Evolutionary conservation across 1,140 invertebrate genomes (phyloP), one percentile per base, ranked within the genome.

Genomic region (Drosophila parabipectinata): DNA sequence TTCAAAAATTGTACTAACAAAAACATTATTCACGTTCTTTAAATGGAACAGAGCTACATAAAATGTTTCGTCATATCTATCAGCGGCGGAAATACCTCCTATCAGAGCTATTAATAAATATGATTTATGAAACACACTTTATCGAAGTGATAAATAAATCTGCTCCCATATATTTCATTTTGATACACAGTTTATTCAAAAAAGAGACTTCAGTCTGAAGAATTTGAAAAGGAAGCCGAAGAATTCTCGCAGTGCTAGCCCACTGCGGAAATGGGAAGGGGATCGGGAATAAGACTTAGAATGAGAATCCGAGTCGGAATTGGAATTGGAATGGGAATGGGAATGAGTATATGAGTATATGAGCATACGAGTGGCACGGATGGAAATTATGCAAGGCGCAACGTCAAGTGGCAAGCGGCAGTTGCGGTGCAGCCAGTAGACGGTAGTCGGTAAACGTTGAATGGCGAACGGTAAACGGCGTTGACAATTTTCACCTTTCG

Each of bases 401-500:
- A 37, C 61, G 64, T 56, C 61, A 55, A 73, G 68, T 66, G 73
- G 77, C 62, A 73, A 79, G 75, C 3, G 41, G n/a, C 41, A 9
- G 34, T 60, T 7, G 61, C 52, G 51, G 52, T 61, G 58, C 30
- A 73, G 41, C 10, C 10, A 37, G 34, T 37, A 4, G 34, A 12
- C 41, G 5, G n/a, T 53, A 32, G 52, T 56, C 62, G 39, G 4
- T 14, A 7, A 41, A 45, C 60, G 59, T 1, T 34, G 8, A 34
- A 34, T n/a, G 14, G 12, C 54, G 34, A 53, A 60, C 62, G 41
- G n/a, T 18, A 18, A 44, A 45, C 60, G 59, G 54, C 54, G 72
- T 71, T 79, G 57, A 71, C 78, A 82, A 87, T 85, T 85, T 87
- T 85, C 81, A 85, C 81, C 83, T 87, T 85, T 84, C 72, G 45